Evolutionary conservation across 53 echinoderm and acorn worm species (phyloP).

Genomic region (Holothuria leucospilota): DNA sequence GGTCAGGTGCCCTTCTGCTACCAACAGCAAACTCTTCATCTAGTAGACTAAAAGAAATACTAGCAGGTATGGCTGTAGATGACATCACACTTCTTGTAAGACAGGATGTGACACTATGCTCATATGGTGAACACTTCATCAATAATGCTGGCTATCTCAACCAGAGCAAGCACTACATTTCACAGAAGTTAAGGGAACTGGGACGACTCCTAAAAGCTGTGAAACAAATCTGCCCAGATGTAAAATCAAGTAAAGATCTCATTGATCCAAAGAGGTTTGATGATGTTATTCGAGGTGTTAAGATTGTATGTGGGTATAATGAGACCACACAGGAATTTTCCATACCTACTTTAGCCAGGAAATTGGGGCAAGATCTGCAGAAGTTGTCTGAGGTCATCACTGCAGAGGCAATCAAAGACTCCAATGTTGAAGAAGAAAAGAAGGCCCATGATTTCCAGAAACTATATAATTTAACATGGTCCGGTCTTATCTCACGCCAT

Average conservation of each 20-base stretch:
- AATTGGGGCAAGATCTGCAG: constrained; percentile 49
- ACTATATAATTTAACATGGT: constrained; percentile 38
- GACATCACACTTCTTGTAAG: constrained; percentile 26
- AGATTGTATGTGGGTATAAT: constrained; percentile 21
- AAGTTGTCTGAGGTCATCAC: too few relatives aligned
- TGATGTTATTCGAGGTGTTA: constrained; percentile 43
- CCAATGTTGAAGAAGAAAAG: constrained; percentile 11
- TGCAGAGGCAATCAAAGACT: constrained; percentile 33
- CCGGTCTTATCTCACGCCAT: constrained; percentile 32
- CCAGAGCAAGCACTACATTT: background rate
- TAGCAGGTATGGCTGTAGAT: constrained; percentile 24
- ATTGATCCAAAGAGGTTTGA: constrained; percentile 38
- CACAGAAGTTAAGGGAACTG: constrained; percentile 1
- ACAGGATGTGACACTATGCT: background rate
- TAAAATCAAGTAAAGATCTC: constrained; percentile 27
- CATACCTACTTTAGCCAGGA: constrained; percentile 45
- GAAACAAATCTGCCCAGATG: background rate
- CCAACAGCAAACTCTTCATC: background rate
- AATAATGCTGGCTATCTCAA: constrained; percentile 27
- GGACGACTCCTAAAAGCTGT: background rate
- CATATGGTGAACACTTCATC: constrained; percentile 32
- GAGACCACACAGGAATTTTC: constrained; percentile 36
- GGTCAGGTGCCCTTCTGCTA: background rate
- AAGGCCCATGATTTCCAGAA: constrained; percentile 36
- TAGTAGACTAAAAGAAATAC: background rate